These are phyloP conservation scores for Aphelinus atriplicis DNA, from an alignment of 1,140 invertebrate genomes.

Conservation along the genomic window DNA sequence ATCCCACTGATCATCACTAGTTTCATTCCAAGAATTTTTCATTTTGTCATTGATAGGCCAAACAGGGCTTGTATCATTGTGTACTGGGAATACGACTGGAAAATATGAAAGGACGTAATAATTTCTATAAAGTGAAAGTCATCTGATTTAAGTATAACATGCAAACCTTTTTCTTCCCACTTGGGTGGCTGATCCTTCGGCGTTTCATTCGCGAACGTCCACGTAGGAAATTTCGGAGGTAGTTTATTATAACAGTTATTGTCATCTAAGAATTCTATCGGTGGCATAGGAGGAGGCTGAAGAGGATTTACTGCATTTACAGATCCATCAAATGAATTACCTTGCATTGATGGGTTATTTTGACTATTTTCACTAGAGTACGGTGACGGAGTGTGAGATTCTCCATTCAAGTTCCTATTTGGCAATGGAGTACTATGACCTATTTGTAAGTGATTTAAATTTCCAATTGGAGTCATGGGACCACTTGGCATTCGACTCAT, in stretches of 20 bases:
- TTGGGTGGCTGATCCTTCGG: conserved; percentile 51
- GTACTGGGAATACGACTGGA: conserved; percentile 48
- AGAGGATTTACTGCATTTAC: conserved; percentile 58
- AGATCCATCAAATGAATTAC: conserved; percentile 45
- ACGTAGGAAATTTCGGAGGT: conserved; percentile 67
- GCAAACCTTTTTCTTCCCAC: conserved; percentile 60
- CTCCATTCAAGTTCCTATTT: conserved; percentile 51
- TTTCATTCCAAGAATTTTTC: conserved; percentile 55
- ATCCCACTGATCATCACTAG: conserved; percentile 58
- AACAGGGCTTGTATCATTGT: conserved; percentile 56
- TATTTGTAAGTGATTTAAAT: conserved; percentile 53
- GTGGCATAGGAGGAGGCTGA: conserved; percentile 71
- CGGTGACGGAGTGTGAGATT: conserved; percentile 55
- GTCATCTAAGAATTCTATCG: conserved; percentile 66
- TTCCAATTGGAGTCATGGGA: conserved; percentile 40
- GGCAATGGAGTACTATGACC: conserved; percentile 58
- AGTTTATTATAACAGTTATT: conserved; percentile 65
- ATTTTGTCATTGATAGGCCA: conserved; percentile 57
- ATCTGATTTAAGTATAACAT: not conserved
- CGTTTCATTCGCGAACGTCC: conserved; percentile 59
- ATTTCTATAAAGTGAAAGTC: not conserved
- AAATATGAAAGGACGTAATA: conserved; percentile 17
- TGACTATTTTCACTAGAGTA: conserved; percentile 63
- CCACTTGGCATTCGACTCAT: conserved; percentile 47
- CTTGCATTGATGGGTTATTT: conserved; percentile 49